Evolutionary conservation across 2,113 vertebrate genomes (phyloP).

Genomic region (Amphilophus citrinellus): DNA sequence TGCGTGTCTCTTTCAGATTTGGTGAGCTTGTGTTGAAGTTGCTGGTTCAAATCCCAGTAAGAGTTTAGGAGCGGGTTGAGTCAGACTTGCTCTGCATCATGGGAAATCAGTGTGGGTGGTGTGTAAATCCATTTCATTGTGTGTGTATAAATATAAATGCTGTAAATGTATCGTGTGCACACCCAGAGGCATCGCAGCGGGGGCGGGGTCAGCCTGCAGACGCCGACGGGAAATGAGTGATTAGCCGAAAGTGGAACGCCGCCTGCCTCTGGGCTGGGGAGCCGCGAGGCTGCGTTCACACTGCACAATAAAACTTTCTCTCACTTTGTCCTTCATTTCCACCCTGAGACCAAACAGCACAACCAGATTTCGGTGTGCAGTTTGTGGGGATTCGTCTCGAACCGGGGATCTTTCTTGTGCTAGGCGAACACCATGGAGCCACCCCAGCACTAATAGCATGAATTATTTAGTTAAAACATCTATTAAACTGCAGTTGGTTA

Average conservation of each 20-base stretch:
- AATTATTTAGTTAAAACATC: not conserved
- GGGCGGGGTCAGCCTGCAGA: conserved; percentile 27
- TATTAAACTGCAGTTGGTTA: not conserved
- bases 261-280: conserved; percentile 15
- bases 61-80: not conserved
- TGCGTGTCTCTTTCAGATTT: not conserved
- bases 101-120: not conserved
- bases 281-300: not conserved
- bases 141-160: not conserved
- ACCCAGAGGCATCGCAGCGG: conserved; percentile 14
- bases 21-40: not conserved
- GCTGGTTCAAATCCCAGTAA: not conserved
- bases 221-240: conserved; percentile 54
- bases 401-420: too few species aligned
- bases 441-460: rapidly evolving
- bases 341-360: not conserved
- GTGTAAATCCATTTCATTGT: not conserved
- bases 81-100: not conserved
- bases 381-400: too few species aligned
- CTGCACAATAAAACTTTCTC: too few species aligned
- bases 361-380: not conserved
- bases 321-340: not conserved
- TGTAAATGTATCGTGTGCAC: not conserved
- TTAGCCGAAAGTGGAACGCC: conserved; percentile 38
- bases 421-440: not conserved